These are phyloP conservation scores for Xanthorhoe spadicearia DNA, from an alignment of 2,888 invertebrate species.

Conservation along the genomic window DNA sequence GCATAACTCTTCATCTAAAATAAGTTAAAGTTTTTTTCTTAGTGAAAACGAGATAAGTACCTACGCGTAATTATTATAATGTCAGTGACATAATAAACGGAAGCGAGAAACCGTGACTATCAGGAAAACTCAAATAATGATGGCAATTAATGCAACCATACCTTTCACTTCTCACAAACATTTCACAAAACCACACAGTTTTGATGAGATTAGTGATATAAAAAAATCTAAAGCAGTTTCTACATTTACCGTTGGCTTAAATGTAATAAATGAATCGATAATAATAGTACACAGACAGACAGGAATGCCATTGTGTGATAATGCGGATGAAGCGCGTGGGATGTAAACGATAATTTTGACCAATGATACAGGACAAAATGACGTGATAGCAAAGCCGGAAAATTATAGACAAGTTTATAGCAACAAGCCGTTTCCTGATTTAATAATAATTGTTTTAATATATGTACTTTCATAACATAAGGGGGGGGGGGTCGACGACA, in stretches of 20 bases:
- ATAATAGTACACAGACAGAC: slow-evolving; percentile 16
- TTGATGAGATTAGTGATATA: not conserved
- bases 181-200: not conserved
- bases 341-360: slow-evolving; percentile 47
- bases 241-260: slow-evolving; percentile 11
- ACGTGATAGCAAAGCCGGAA: slow-evolving; percentile 24
- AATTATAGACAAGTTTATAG: slow-evolving; percentile 1
- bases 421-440: not conserved
- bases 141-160: slow-evolving; percentile 17
- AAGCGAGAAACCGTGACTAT: slow-evolving; percentile 27
- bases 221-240: not conserved
- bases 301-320: slow-evolving; percentile 66
- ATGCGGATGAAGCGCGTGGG: slow-evolving; percentile 49
- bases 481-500: too few species aligned
- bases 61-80: slow-evolving; percentile 23
- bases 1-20: not conserved
- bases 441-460: not conserved
- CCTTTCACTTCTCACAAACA: slow-evolving; percentile 29
- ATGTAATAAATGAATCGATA: slow-evolving; percentile 3
- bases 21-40: not conserved
- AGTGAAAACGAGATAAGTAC: slow-evolving; percentile 16
- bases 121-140: slow-evolving; percentile 15
- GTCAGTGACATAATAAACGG: slow-evolving; percentile 28
- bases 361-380: slow-evolving; percentile 40
- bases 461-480: too few species aligned